Percentiles rank a stretch among this genome's conserved stretches.
These are phyloP conservation scores for Crepidodera aurea DNA, from an alignment of 2,888 invertebrate genomes.

Conservation along the genomic window DNA sequence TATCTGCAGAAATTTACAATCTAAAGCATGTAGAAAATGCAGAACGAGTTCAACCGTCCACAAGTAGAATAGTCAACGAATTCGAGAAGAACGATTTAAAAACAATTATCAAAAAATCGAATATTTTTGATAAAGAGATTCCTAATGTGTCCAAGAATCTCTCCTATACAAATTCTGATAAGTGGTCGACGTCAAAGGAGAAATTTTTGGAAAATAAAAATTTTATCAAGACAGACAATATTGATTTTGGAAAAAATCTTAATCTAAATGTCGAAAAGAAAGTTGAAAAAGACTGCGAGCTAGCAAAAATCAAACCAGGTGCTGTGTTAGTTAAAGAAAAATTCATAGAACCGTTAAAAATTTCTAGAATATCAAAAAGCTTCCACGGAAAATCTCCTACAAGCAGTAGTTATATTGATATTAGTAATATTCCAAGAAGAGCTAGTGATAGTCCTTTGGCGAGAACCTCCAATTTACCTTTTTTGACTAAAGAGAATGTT, in stretches of 20 bases:
- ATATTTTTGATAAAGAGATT: slow-evolving; percentile 48
- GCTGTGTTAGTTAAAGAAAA: slow-evolving; percentile 63
- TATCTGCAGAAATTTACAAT: slow-evolving; percentile 38
- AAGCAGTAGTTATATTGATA: slow-evolving; percentile 48
- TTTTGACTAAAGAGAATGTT: not conserved
- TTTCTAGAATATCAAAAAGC: slow-evolving; percentile 62
- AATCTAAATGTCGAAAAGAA: slow-evolving; percentile 45
- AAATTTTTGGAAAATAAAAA: slow-evolving; percentile 53
- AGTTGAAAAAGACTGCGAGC: slow-evolving; percentile 45
- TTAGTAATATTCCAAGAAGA: slow-evolving; percentile 49
- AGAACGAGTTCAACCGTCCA: slow-evolving; percentile 45
- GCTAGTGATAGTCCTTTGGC: slow-evolving; percentile 52
- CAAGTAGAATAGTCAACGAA: slow-evolving; percentile 41
- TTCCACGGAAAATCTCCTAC: slow-evolving; percentile 59
- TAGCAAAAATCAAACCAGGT: slow-evolving; percentile 54
- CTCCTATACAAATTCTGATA: slow-evolving; percentile 48
- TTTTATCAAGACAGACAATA: slow-evolving; percentile 45
- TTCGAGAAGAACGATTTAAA: slow-evolving; percentile 43
- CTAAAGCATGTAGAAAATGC: slow-evolving; percentile 49
- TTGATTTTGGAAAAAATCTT: slow-evolving; percentile 48
- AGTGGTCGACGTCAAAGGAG: slow-evolving; percentile 57
- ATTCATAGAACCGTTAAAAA: slow-evolving; percentile 64
- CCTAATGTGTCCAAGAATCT: slow-evolving; percentile 47
- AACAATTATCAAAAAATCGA: slow-evolving; percentile 45
- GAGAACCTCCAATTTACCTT: not conserved